Evolutionary conservation across 2,888 invertebrate genomes (phyloP).

Genomic region (Limulus polyphemus): DNA sequence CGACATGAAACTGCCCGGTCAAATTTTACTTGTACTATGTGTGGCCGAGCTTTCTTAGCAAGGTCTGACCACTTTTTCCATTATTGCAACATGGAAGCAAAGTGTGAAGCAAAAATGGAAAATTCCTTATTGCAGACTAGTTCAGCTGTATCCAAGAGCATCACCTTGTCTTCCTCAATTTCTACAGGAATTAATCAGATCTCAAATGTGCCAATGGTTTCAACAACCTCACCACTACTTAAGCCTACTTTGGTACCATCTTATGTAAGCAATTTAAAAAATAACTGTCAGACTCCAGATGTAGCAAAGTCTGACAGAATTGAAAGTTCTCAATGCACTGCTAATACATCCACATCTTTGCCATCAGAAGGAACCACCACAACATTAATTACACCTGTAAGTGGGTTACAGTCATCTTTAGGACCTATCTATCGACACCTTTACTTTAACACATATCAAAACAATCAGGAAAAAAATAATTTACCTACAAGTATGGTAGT

Average conservation of each 20-base stretch:
- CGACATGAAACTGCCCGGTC: constrained; percentile 17
- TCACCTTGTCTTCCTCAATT: constrained; percentile 4
- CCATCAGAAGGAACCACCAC: too few species aligned
- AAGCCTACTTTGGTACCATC: constrained; percentile 7
- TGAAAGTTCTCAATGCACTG: constrained; percentile 7
- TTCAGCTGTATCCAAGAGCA: constrained; percentile 4
- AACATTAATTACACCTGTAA: background rate
- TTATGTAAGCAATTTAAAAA: constrained; percentile 5
- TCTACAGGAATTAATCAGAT: constrained; percentile 1
- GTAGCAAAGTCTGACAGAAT: constrained; percentile 9
- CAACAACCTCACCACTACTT: constrained; percentile 9
- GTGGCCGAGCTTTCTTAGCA: constrained; percentile 16
- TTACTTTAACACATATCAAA: constrained; percentile 4
- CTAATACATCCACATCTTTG: constrained; percentile 3
- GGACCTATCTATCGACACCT: constrained; percentile 18
- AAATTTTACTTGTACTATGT: constrained; percentile 19
- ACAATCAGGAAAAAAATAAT: too few species aligned
- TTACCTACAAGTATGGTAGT: too few species aligned
- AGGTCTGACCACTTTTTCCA: constrained; percentile 20
- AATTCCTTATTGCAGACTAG: background rate
- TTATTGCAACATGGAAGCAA: constrained; percentile 11
- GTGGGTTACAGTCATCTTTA: constrained; percentile 15
- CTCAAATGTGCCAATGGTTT: background rate
- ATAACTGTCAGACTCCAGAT: constrained; percentile 6
- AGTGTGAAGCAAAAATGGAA: too few species aligned